Evolutionary conservation across 2,888 invertebrate genomes (phyloP), one percentile per base, ranked within the genome.

Genomic region (Digitonthophagus gazella): DNA sequence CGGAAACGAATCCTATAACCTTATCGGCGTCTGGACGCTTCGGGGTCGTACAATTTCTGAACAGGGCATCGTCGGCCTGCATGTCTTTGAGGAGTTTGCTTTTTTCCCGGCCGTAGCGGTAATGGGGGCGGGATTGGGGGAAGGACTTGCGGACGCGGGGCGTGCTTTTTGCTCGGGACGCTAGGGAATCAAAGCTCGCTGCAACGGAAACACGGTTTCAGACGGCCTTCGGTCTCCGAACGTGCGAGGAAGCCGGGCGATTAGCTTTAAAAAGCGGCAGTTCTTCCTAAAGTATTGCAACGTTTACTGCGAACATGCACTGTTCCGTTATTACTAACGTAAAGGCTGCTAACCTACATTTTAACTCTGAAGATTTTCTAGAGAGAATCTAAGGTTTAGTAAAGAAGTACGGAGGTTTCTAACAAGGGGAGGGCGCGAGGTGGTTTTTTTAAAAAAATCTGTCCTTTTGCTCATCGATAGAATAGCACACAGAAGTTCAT

Each of bases 1-100:
- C 89, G 74, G 87, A 87, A 80, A 91, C 83, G 84, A 90, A 89
- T 78, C 89, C 89, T 80, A 88, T 85, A 78, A 87, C 86, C 74
- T 82, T 82, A 77, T 83, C 83, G 75, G 82, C 82, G 76, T 83
- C 82, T 71, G 66, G 82, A 78, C 84, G 83, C 78, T 84, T 80
- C 73, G 85, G 82, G 71, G 84, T 83, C 72, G 86, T 85, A 78
- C 86, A 86, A 82, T 86, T 85, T 77, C 79, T 78, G 74, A 79
- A 79, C 71, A 77, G 74, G 57, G 66, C 77, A 75, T 79, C 79
- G 74, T 82, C 82, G 69, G 79, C 80, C 74, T 80, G 80, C 77
- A 80, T 79, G 76, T 80, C 82, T 78, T 81, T 81, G 75, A 77
- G 76, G 68, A 77, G 74, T 75, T 61, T 61, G 28, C 61, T 18